A percentile compares a stretch with the other conserved stretches of the same genome.
phyloP scores from a whole-genome alignment of 2,797 vertebrate genomes.

The Notolabrus celidotus region DNA sequence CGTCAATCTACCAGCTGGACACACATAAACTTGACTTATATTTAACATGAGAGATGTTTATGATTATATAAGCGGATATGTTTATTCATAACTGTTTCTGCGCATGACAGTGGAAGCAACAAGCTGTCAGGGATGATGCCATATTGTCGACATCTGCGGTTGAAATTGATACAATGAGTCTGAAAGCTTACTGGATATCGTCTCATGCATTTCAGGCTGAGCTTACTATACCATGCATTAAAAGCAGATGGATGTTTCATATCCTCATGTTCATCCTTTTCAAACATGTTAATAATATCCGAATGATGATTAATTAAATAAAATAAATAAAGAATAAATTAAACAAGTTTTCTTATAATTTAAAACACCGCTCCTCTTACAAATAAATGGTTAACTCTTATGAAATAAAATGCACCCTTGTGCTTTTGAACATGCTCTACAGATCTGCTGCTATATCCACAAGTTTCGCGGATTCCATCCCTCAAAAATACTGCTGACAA shows the following conservation, averaged over 20 bases:
- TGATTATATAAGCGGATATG: not conserved
- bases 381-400: too few relatives aligned
- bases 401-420: too few relatives aligned
- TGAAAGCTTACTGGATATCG: slow-evolving; percentile 6
- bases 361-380: too few relatives aligned
- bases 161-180: slow-evolving; percentile 55
- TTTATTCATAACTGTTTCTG: slow-evolving; percentile 9
- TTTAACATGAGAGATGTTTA: not conserved
- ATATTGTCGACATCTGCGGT: slow-evolving; percentile 57
- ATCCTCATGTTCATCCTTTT: not conserved
- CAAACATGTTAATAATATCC: too few relatives aligned
- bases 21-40: not conserved
- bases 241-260: not conserved
- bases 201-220: slow-evolving; percentile 21
- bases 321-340: too few relatives aligned
- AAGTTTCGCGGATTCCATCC: too few relatives aligned
- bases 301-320: too few relatives aligned
- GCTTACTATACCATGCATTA: slow-evolving; percentile 4
- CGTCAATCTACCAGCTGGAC: not conserved
- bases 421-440: too few relatives aligned
- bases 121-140: slow-evolving; percentile 28
- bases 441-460: too few relatives aligned
- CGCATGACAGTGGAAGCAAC: not conserved
- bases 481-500: too few relatives aligned
- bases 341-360: too few relatives aligned